Evolutionary conservation across 2,888 invertebrate genomes (phyloP), one percentile per base, ranked within the genome.

Genomic region (Eupithecia vulgata): DNA sequence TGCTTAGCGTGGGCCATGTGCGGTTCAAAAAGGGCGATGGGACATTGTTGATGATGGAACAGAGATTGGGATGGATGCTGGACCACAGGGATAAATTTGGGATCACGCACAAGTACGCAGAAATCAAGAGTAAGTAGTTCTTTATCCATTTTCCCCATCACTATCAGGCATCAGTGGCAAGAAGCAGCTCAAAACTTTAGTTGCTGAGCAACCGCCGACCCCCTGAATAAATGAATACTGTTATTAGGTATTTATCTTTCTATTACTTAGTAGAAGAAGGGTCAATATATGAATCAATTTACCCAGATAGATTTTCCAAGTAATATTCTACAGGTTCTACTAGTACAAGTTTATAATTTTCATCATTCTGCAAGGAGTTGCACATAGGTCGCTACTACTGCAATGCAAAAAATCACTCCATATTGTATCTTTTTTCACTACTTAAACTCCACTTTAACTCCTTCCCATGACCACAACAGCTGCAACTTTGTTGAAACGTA

Each of bases 1-100:
- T 99, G 82, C 95, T 99, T 81, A 98, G 99, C 95, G 97, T 99
- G 82, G 96, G 97, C 79, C 96, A 98, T 92, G 99, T 99, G 76
- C 96, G 98, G 77, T 98, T 97, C 89, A 99, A 99, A 92, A 99
- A 99, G 93, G 98, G 98, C 71, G 99, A 99, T 94, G 99, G 99
- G 15, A 97, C 97, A 0, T 94, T 99, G 73, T 98, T 99, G 90
- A 96, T 99, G 79, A 99, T 99, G 99, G 98, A 98, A 83, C 97
- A 98, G 91, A 95, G 99, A 82, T 95, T 99, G 81, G 99, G 98
- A 52, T 99, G 99, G 98, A 99, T 99, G 97, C 95, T 98, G 78
- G 98, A 98, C 88, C 97, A 98, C 88, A 95, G 97, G 78, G 98
- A 99, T 87, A 98, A 97, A 3, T 98, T 99, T 67, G 97, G 98